phyloP scores from a whole-genome alignment of 2,888 invertebrate species.

The Fragum whitleyi region DNA sequence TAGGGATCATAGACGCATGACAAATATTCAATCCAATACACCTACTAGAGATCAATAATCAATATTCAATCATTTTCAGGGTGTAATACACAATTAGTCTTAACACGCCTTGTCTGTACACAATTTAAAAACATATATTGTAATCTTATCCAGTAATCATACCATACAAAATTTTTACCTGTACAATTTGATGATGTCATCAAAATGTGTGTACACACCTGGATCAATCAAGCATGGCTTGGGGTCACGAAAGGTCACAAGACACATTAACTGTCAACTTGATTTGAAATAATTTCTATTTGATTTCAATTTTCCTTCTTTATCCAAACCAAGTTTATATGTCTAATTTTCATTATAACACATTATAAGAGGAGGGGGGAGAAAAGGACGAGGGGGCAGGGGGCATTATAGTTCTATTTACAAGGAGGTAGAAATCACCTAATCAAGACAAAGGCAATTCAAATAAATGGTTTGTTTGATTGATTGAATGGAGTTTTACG shows the following conservation, averaged over 20 bases:
- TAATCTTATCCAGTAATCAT: conserved; percentile 17
- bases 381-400: too few species aligned
- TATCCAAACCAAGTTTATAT: too few species aligned
- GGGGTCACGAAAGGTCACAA: conserved; percentile 32
- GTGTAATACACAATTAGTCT: neutral
- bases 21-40: conserved; percentile 19
- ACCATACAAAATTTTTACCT: conserved; percentile 16
- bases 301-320: too few species aligned
- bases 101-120: conserved; percentile 4
- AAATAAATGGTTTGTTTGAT: too few species aligned
- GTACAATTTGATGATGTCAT: conserved; percentile 54
- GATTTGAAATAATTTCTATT: neutral
- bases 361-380: too few species aligned
- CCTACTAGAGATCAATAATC: conserved; percentile 12
- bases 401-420: too few species aligned
- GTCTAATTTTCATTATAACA: too few species aligned
- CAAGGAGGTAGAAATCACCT: too few species aligned
- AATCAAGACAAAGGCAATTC: too few species aligned
- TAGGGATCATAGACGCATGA: neutral
- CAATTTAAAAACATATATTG: neutral
- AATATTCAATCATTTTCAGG: neutral
- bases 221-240: conserved; percentile 41
- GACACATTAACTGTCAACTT: neutral
- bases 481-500: too few species aligned
- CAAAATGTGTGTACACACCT: conserved; percentile 61